Evolutionary conservation across 2,888 invertebrate species (phyloP), one percentile per base, ranked within the genome.

Genomic region (Sesia apiformis): DNA sequence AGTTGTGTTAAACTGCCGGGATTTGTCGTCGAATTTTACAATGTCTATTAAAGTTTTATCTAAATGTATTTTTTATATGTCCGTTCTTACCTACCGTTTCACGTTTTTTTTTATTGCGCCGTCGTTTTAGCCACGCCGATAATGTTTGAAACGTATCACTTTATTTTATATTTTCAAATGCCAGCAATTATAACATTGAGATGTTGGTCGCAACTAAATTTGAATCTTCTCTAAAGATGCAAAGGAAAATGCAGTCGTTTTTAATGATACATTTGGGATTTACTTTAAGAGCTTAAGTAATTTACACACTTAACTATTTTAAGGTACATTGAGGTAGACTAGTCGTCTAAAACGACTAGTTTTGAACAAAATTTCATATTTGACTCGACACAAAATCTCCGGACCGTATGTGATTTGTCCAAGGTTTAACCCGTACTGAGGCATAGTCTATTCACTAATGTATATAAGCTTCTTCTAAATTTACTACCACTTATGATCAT

Each of bases 21-120:
- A 71, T 70, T 71, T 72, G 77, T 76, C 74, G 70, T 74, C 65
- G 61, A 56, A 61, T 63, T 81, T 79, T 76, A 81, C 73, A 72
- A 72, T 72, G 70, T 66, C 75, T 75, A 76, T 78, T 73, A 78
- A 77, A 51, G 40, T 65, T 60, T 80, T 78, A 81, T 81, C 80
- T 79, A 73, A 76, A 76, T 76, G 78, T 69, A 64, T 70, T 72
- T 78, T 23, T 78, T 77, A 79, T 76, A 67, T 68, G 69, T 69
- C 66, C 62, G 67, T 64, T 66, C 69, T 69, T 76, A 74, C 74
- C 81, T 78, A 78, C 78, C 72, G 79, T 78, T 78, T 74, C 65
- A 74, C 70, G 70, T 69, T 74, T 81, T 81, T 23, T 55, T 81
- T 81, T 80, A 80, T 78, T 68, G 67, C 65, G 57, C 57, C 64